A percentile compares a stretch with the other conserved stretches of the same genome.
Conservation (phyloP, 2,888 invertebrate genomes). For the Volucella bombylans region DNA sequence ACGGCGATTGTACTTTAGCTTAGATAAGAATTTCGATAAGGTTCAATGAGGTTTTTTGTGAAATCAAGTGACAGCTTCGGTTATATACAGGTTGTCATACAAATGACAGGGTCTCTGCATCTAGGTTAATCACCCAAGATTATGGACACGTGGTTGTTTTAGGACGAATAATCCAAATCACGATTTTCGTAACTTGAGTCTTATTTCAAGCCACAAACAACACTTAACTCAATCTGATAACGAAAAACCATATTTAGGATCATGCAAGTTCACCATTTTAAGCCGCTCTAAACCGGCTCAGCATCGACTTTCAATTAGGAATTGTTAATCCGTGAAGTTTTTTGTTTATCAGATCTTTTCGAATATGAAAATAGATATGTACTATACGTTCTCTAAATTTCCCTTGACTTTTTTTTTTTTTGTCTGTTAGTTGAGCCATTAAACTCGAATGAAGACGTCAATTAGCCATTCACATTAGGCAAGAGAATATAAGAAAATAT, state of each 20-base stretch:
- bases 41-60: no score
- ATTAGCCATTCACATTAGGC: conserved; percentile 56
- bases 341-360: neutral
- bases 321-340: conserved; percentile 51
- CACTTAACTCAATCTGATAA: neutral
- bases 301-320: conserved; percentile 27
- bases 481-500: neutral
- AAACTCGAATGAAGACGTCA: conserved; percentile 65
- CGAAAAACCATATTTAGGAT: neutral
- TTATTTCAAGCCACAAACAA: no score
- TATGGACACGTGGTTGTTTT: no score
- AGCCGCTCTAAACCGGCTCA: conserved; percentile 22
- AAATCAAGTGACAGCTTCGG: no score
- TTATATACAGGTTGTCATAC: no score
- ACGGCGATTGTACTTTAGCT: no score
- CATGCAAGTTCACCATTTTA: conserved; percentile 9
- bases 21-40: no score
- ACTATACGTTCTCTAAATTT: conserved; percentile 1
- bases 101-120: no score
- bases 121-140: no score
- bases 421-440: conserved; percentile 13
- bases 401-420: neutral
- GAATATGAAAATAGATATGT: neutral
- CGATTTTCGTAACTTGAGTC: neutral
- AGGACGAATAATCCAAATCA: neutral